Base-by-base conservation (phyloP, 2,797 vertebrate genomes). In the Muscicapa comitata region DNA sequence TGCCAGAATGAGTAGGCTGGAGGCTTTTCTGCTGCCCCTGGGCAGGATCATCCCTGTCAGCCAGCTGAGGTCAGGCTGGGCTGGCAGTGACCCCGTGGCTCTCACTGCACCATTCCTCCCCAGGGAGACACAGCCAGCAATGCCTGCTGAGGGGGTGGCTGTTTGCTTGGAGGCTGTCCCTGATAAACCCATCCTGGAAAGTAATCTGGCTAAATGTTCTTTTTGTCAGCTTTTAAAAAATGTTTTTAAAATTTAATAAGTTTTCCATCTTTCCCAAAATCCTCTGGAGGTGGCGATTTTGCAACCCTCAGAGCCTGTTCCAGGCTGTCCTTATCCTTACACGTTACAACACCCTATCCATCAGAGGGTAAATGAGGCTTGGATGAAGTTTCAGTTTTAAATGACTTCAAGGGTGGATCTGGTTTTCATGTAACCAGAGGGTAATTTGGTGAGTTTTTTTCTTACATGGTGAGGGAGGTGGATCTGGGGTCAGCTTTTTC, bases 341-440 rank as follows among this genome's bases (percentile, higher is more conserved):
- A 10, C 7, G 1, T 95, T 87, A 51, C 77, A 72, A 40, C 83
- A 75, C 66, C 43, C 73, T 29, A 15, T 84, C 87, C 75, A 59
- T 87, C 89, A 82, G 78, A 0, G 2, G 62, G 78, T 65, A 81
- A 94, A 86, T 2, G 14, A 87, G 85, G 50, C 74, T 87, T 95
- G 84, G 87, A 72, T 6, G 6, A 48, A 71, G 66, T 86, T 86
- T 92, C 8, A 2, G 43, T 58, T 94, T 90, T 81, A 88, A 89
- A 78, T 65, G 16, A 48, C 86, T 95, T 78, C 5, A 48, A 79
- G 91, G 83, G 74, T 75, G 84, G 91, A 65, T 95, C 77, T 92
- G 58, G 54, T 93, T 88, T 94, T 86, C 42, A 5, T 84, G 91
- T 78, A 96, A 93, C 71, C 71, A 95, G 77, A 76, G 88, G 86